A percentile compares a stretch with the other conserved stretches of the same genome.
Conservation (phyloP, 2,113 vertebrate genomes). For the Malurus cyaneus region DNA sequence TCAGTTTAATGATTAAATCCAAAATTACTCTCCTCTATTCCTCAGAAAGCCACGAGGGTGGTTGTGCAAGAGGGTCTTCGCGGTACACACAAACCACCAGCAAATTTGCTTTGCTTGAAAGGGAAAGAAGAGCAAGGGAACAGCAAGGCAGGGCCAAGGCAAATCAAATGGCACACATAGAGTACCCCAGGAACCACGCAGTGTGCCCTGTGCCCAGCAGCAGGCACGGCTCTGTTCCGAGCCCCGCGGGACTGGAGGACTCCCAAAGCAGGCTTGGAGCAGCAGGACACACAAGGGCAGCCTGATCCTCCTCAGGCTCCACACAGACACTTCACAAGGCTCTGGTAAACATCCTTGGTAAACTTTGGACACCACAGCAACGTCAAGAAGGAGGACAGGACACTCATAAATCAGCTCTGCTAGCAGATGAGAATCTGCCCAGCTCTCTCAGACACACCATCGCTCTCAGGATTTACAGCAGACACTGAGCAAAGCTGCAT, state of each 20-base stretch:
- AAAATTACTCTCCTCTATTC: neutral
- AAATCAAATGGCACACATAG: neutral
- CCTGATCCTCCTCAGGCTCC: neutral
- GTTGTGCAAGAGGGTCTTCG: neutral
- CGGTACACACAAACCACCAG: neutral
- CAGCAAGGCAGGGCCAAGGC: neutral
- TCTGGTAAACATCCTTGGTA: neutral
- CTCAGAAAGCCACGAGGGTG: neutral
- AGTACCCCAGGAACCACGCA: neutral
- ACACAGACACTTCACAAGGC: neutral
- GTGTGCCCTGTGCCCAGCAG: accelerated
- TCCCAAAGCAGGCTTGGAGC: neutral
- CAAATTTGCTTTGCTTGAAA: neutral
- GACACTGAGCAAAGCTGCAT: neutral
- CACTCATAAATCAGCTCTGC: neutral
- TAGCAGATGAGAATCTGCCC: neutral
- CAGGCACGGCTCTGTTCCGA: neutral
- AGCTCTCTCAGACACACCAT: neutral
- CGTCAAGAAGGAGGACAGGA: neutral
- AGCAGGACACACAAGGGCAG: neutral
- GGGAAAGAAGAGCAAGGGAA: neutral
- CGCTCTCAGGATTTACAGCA: neutral
- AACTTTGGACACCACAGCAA: neutral
- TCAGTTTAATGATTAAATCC: neutral
- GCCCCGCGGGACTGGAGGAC: neutral